phyloP scores from a whole-genome alignment of 2,113 vertebrate genomes.

The Felis chaus region DNA sequence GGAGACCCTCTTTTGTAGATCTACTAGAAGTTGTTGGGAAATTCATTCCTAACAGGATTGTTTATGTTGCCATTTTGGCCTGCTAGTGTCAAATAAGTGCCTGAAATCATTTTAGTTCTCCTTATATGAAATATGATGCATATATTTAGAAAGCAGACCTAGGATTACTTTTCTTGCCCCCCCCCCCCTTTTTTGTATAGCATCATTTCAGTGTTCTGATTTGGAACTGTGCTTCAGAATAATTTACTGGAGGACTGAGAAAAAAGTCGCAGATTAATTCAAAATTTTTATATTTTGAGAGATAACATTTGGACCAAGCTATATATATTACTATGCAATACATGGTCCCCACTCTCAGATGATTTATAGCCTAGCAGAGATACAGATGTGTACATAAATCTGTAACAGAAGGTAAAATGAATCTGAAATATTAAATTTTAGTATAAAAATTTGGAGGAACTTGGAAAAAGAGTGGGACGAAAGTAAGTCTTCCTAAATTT shows the following conservation, averaged over 20 bases:
- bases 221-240: slow-evolving; percentile 32
- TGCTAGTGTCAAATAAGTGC: background rate
- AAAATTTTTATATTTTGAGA: slow-evolving; percentile 29
- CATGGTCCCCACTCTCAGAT: background rate
- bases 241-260: slow-evolving; percentile 39
- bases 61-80: slow-evolving; percentile 31
- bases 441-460: slow-evolving; percentile 15
- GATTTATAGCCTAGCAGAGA: background rate
- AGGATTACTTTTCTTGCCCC: slow-evolving; percentile 31
- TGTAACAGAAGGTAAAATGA: background rate
- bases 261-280: slow-evolving; percentile 27
- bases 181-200: background rate
- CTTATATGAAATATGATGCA: background rate
- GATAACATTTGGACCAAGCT: background rate
- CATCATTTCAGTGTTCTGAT: slow-evolving; percentile 48
- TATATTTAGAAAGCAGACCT: slow-evolving; percentile 28
- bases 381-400: background rate
- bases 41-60: background rate
- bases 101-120: background rate
- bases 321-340: background rate
- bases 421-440: background rate
- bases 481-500: background rate
- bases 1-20: background rate
- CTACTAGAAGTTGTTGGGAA: background rate
- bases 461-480: background rate